phyloP scores from a whole-genome alignment of 53 echinoderm and acorn worm genomes.

The Paracentrotus lividus region DNA sequence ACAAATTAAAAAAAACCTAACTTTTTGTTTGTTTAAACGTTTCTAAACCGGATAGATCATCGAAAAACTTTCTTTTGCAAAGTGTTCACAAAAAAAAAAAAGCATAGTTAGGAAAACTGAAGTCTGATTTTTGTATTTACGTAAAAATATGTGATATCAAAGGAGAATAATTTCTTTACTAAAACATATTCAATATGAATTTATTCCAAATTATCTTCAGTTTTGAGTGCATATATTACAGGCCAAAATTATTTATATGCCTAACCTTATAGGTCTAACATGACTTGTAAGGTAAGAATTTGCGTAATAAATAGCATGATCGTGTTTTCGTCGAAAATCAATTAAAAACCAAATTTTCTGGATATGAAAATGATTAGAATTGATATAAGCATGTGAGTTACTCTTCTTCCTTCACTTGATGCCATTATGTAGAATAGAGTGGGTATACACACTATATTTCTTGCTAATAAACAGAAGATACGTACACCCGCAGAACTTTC shows the following conservation, averaged over 20 bases:
- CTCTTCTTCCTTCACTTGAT: conserved; percentile 37
- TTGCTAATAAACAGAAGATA: not conserved
- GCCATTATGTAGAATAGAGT: conserved; percentile 42
- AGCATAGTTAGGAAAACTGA: too few species aligned
- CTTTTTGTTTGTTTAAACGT: too few species aligned
- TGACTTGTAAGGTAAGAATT: not conserved
- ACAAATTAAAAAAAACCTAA: too few species aligned
- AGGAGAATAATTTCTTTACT: too few species aligned
- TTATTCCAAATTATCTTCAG: not conserved
- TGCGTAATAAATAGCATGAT: not conserved
- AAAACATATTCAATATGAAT: too few species aligned
- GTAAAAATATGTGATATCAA: too few species aligned
- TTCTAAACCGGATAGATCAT: too few species aligned
- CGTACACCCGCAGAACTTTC: conserved; percentile 22
- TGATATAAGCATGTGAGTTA: not conserved
- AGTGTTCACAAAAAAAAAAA: too few species aligned
- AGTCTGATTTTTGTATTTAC: too few species aligned
- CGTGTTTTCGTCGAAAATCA: not conserved
- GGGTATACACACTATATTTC: conserved; percentile 7
- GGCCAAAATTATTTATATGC: not conserved
- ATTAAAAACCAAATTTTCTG: not conserved
- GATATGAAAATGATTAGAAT: not conserved
- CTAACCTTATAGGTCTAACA: not conserved
- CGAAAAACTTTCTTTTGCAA: too few species aligned
- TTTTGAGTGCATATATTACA: not conserved